A percentile compares a stretch with the other conserved stretches of the same genome.
phyloP scores from a whole-genome alignment of 2,888 invertebrate species.

The Phrixothrix hirtus region DNA sequence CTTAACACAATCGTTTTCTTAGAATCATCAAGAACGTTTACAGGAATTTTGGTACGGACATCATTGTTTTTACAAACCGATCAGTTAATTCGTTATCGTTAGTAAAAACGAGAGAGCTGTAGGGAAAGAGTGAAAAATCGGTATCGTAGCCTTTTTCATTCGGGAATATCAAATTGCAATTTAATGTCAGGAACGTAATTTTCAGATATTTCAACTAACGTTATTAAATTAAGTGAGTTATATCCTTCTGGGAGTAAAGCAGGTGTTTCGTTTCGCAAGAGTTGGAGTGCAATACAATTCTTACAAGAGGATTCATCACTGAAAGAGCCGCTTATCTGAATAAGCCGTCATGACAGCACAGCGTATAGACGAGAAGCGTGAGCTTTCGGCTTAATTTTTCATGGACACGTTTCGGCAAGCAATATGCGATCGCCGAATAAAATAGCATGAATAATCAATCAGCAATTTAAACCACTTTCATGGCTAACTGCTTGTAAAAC shows the following conservation, averaged over 20 bases:
- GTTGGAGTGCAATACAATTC: constrained; percentile 25
- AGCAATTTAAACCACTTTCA: constrained; percentile 29
- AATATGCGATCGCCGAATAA: constrained; percentile 32
- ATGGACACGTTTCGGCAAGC: constrained; percentile 29
- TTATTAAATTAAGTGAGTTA: constrained; percentile 27
- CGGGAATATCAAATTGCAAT: constrained; percentile 14
- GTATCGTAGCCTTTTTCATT: constrained; percentile 7
- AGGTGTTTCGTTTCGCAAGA: constrained; percentile 33
- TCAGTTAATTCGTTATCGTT: constrained; percentile 20
- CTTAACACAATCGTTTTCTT: no score
- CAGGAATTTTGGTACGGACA: constrained; percentile 16
- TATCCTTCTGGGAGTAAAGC: constrained; percentile 19
- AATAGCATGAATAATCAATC: constrained; percentile 36
- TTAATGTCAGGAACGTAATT: constrained; percentile 18
- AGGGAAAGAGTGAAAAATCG: constrained; percentile 3
- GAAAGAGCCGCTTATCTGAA: constrained; percentile 29
- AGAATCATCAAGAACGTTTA: no score
- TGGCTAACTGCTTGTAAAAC: constrained; percentile 33
- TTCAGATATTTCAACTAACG: constrained; percentile 21
- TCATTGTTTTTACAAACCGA: constrained; percentile 13
- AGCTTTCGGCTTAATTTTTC: constrained; percentile 30
- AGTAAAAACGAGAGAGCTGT: constrained; percentile 13
- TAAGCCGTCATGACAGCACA: constrained; percentile 23
- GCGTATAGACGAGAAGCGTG: not conserved
- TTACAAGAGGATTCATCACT: constrained; percentile 29